Percentiles rank a stretch among this genome's conserved stretches.
These are phyloP conservation scores for Mustela lutreola DNA, from an alignment of 2,113 vertebrate species.

Conservation along the genomic window DNA sequence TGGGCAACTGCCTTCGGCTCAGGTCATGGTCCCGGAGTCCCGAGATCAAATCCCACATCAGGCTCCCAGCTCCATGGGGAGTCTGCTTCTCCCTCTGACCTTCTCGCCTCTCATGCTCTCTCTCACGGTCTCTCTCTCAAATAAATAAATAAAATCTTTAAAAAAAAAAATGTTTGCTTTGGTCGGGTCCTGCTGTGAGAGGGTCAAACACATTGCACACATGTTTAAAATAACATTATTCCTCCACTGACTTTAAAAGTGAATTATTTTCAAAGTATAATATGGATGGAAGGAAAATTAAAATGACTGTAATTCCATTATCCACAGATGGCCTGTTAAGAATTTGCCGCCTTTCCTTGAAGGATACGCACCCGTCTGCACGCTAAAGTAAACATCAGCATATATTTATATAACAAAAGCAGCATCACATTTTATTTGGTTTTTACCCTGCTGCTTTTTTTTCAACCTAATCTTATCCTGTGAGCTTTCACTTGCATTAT, in stretches of 20 bases:
- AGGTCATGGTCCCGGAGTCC: too few relatives aligned
- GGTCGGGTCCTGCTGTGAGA: background rate
- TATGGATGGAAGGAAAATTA: background rate
- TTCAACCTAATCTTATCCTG: background rate
- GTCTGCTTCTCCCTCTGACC: too few relatives aligned
- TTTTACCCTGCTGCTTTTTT: background rate
- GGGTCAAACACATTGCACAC: too few relatives aligned
- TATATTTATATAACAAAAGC: background rate
- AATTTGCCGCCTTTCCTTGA: background rate
- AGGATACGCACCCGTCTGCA: background rate
- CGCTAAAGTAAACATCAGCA: background rate
- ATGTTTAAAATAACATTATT: background rate
- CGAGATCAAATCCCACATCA: too few relatives aligned
- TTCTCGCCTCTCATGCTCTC: too few relatives aligned
- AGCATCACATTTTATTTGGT: background rate
- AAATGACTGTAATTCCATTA: background rate
- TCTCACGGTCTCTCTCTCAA: too few relatives aligned
- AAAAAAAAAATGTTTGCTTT: background rate
- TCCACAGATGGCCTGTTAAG: background rate
- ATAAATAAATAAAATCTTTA: too few relatives aligned
- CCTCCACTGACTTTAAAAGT: background rate
- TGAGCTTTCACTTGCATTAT: constrained; percentile 33
- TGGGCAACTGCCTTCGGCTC: too few relatives aligned
- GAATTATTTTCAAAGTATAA: background rate
- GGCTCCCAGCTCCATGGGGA: too few relatives aligned